Evolutionary conservation across 2,888 invertebrate species (phyloP).

Genomic region (Tachina lurida): DNA sequence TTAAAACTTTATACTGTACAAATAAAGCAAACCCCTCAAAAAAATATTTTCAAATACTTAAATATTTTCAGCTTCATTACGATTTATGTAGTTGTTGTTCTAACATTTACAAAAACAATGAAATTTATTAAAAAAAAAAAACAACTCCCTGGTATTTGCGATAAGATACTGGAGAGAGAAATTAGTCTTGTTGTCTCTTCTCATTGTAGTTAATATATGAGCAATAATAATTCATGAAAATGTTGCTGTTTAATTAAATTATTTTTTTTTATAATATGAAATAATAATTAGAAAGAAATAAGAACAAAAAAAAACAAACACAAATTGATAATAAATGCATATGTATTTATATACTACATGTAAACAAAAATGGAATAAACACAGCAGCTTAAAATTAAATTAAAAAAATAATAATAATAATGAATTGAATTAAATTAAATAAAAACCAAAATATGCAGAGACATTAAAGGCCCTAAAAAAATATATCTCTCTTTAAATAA

Average conservation of each 20-base stretch:
- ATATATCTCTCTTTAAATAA: constrained; percentile 32
- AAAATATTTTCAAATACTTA: not conserved
- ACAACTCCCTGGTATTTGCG: constrained; percentile 19
- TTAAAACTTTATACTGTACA: not conserved
- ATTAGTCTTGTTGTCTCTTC: not conserved
- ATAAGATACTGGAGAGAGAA: constrained; percentile 43
- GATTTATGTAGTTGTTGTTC: constrained; percentile 25
- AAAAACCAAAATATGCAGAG: not conserved
- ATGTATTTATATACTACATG: not conserved
- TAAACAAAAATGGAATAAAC: constrained; percentile 53
- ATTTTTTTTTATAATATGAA: constrained; percentile 24
- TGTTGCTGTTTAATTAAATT: constrained; percentile 25
- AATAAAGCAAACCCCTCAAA: not conserved
- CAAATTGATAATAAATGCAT: constrained; percentile 56
- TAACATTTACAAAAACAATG: not conserved
- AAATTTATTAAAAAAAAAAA: not conserved
- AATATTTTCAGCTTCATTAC: not conserved
- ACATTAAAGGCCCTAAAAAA: constrained; percentile 14
- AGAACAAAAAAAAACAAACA: constrained; percentile 20
- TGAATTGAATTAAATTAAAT: constrained; percentile 32
- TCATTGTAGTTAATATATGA: not conserved
- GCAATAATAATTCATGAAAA: not conserved
- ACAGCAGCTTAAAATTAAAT: constrained; percentile 51
- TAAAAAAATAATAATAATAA: not conserved
- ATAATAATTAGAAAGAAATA: constrained; percentile 34